A percentile compares a stretch with the other conserved stretches of the same genome.
Conservation (phyloP, 1,140 invertebrate genomes). For the Thaumetopoea pityocampa region DNA sequence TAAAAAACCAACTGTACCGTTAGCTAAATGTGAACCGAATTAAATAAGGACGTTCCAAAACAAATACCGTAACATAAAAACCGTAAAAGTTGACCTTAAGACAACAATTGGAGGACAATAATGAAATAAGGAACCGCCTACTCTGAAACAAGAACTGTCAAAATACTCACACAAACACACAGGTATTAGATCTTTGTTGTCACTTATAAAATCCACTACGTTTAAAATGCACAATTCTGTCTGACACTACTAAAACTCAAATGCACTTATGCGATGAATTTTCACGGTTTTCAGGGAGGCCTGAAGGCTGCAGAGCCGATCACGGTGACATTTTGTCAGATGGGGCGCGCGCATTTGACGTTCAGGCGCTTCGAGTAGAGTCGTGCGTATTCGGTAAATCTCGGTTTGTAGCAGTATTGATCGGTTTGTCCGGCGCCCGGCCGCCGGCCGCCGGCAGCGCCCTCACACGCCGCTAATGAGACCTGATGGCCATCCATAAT, state of each 20-base stretch:
- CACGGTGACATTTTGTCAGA: constrained; percentile 67
- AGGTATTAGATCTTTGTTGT: constrained; percentile 19
- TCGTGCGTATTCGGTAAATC: constrained; percentile 25
- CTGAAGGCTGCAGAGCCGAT: constrained; percentile 57
- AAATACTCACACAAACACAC: constrained; percentile 54
- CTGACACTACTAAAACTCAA: constrained; percentile 29
- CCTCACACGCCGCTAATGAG: constrained; percentile 57
- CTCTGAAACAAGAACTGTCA: constrained; percentile 18
- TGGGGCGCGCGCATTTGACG: constrained; percentile 45
- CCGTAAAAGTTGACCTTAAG: not conserved
- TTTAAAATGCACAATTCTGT: constrained; percentile 29
- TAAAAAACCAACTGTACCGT: too few relatives aligned
- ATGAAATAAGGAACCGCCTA: constrained; percentile 8
- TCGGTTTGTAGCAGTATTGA: constrained; percentile 40
- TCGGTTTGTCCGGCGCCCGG: constrained; percentile 51
- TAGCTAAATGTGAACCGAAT: too few relatives aligned
- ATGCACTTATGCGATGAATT: constrained; percentile 63
- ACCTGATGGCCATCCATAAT: constrained; percentile 68
- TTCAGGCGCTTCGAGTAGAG: constrained; percentile 30
- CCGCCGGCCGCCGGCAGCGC: constrained; percentile 60
- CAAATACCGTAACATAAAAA: too few relatives aligned
- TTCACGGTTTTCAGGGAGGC: constrained; percentile 50
- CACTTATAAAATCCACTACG: constrained; percentile 31
- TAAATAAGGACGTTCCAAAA: too few relatives aligned
- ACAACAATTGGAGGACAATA: constrained; percentile 4